Evolutionary conservation across 2,888 invertebrate genomes (phyloP), one percentile per base, ranked within the genome.

Genomic region (Cephus pygmeus): DNA sequence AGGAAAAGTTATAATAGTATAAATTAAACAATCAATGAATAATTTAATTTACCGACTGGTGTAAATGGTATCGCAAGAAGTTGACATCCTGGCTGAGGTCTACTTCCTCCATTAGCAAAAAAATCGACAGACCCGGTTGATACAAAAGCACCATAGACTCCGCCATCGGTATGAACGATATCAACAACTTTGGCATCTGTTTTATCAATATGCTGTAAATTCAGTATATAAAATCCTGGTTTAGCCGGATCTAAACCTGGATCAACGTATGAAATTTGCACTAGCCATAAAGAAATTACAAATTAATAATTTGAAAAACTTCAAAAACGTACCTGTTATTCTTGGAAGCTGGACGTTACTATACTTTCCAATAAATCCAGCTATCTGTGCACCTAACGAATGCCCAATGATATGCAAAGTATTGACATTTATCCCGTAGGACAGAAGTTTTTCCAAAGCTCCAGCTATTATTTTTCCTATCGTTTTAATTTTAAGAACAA

Each of bases 191-290:
- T 75, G 0, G 86, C 90, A 56, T 87, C 86, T 0, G 11, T 73
- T 3, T 76, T 68, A 15, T 79, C 79, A 12, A 90, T 77, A 75
- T 88, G 88, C 31, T 87, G 84, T 3, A 79, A 73, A 3, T 80
- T 81, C 3, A 80, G 78, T 75, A 83, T 79, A 77, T 89, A 89
- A 77, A 88, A 89, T 31, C 86, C 77, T 6, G 88, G 88, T 68
- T 83, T 81, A 1, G 89, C 89, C 35, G 89, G 86, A 79, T 90
- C 90, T 34, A 90, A 82, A 56, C 83, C 90, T 90, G 71, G 34
- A 34, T 4, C 69, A 69, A 23, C 23, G 9, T 73, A 35, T 34
- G 15, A 73, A 73, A 4, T 73, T 31, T 34, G 33, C 12, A 30
- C 12, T 33, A n/a, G 34, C 12, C 15, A 6, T 15, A 40, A 40